Conservation (phyloP, 2,113 vertebrate genomes). For the Bos javanicus region DNA sequence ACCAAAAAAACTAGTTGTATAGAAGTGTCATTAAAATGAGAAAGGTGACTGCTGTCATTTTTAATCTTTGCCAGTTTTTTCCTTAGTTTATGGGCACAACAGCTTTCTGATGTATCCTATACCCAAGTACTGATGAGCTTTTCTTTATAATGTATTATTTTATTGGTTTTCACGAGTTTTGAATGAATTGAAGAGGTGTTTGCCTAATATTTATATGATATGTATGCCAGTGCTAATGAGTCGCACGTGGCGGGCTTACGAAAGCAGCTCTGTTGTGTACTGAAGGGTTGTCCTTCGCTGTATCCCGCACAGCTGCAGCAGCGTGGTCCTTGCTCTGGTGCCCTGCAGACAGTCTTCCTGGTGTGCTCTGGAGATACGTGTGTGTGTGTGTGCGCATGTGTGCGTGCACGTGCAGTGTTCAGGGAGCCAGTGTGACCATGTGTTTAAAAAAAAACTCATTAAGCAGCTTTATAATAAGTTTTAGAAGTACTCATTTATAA, state of each 20-base stretch:
- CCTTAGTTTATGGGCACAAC: conserved; percentile 15
- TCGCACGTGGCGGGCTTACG: neutral
- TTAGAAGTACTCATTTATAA: neutral
- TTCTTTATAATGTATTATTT: neutral
- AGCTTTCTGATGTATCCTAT: neutral
- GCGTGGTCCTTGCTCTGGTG: neutral
- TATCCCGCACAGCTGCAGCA: neutral
- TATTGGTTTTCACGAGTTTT: conserved; percentile 15
- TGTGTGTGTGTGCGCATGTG: neutral
- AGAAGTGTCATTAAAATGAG: conserved; percentile 26
- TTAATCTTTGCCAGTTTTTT: neutral
- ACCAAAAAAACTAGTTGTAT: neutral
- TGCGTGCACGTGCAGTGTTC: neutral
- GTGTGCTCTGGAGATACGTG: neutral
- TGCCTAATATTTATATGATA: neutral
- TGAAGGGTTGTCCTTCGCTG: neutral
- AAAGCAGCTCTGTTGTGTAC: neutral
- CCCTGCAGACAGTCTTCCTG: neutral
- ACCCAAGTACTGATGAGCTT: neutral
- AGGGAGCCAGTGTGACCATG: neutral
- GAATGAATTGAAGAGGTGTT: conserved; percentile 14
- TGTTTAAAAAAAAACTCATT: neutral
- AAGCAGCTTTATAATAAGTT: neutral
- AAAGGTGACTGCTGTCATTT: neutral
- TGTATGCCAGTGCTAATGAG: neutral